Conservation (phyloP, 1,140 invertebrate species). For the Sinonovacula constricta region DNA sequence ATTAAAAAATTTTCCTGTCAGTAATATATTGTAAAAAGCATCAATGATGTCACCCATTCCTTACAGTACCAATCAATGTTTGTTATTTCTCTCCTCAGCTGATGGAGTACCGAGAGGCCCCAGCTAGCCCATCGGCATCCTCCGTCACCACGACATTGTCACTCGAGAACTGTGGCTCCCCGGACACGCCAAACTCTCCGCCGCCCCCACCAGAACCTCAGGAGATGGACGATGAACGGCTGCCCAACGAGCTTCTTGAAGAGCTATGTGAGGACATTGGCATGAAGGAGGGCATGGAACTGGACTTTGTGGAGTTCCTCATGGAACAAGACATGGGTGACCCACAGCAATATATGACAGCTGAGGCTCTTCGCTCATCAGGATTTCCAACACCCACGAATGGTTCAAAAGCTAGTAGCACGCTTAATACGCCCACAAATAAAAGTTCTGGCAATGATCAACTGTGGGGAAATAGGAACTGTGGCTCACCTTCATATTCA, state of each 20-base stretch:
- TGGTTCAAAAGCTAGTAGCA: constrained; percentile 41
- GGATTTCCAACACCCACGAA: constrained; percentile 45
- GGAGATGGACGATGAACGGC: constrained; percentile 73
- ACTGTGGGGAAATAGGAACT: constrained; percentile 38
- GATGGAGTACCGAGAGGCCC: constrained; percentile 75
- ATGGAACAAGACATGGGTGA: constrained; percentile 74
- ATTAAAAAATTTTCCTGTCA: too few species aligned
- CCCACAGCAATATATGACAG: constrained; percentile 73
- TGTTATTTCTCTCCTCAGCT: constrained; percentile 62
- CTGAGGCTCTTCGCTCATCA: constrained; percentile 60
- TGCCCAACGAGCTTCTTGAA: constrained; percentile 77
- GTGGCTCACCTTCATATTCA: constrained; percentile 61
- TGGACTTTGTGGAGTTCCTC: constrained; percentile 77
- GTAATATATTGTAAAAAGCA: too few species aligned
- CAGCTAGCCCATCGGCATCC: constrained; percentile 69
- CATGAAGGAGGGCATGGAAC: constrained; percentile 77
- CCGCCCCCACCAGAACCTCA: constrained; percentile 44
- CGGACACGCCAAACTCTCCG: constrained; percentile 66
- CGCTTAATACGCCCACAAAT: constrained; percentile 51
- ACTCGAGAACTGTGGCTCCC: constrained; percentile 65
- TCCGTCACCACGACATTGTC: constrained; percentile 63
- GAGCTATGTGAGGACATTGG: constrained; percentile 78
- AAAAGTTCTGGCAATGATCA: constrained; percentile 39
- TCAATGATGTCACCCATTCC: too few species aligned
- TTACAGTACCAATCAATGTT: too few species aligned